phyloP scores from a whole-genome alignment of 2,113 vertebrate genomes.

The Hipposideros armiger region DNA sequence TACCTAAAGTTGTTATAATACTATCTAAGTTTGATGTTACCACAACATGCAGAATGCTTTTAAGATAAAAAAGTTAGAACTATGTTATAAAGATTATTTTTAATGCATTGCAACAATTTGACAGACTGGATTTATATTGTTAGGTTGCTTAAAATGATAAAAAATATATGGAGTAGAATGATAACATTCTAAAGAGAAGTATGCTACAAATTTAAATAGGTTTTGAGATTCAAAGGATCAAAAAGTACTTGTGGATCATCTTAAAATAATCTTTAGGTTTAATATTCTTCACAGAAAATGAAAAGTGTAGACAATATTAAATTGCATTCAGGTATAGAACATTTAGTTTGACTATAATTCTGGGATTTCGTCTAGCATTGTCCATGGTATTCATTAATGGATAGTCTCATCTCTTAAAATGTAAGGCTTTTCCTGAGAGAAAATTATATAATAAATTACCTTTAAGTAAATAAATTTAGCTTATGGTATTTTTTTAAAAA shows the following conservation, averaged over 20 bases:
- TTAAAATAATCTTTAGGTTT: not conserved
- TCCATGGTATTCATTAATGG: not conserved
- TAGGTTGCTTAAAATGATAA: conserved; percentile 32
- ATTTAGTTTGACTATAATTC: not conserved
- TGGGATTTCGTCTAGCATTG: not conserved
- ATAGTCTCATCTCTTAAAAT: conserved; percentile 21
- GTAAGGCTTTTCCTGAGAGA: not conserved
- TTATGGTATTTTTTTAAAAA: not conserved
- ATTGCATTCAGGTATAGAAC: not conserved
- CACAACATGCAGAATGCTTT: not conserved
- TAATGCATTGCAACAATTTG: conserved; percentile 47
- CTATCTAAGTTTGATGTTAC: conserved; percentile 6
- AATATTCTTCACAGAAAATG: not conserved
- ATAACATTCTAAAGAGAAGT: not conserved
- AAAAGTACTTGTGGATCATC: not conserved
- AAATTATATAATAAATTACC: not conserved
- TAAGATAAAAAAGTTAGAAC: not conserved
- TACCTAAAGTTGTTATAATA: not conserved
- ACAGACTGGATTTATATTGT: not conserved
- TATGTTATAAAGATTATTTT: not conserved
- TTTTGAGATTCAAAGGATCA: not conserved
- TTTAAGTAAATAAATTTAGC: not conserved
- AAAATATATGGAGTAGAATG: not conserved
- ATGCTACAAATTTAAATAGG: not conserved
- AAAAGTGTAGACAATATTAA: not conserved